Conservation (phyloP, 2,888 invertebrate species). For the Galerucella nymphaeae region DNA sequence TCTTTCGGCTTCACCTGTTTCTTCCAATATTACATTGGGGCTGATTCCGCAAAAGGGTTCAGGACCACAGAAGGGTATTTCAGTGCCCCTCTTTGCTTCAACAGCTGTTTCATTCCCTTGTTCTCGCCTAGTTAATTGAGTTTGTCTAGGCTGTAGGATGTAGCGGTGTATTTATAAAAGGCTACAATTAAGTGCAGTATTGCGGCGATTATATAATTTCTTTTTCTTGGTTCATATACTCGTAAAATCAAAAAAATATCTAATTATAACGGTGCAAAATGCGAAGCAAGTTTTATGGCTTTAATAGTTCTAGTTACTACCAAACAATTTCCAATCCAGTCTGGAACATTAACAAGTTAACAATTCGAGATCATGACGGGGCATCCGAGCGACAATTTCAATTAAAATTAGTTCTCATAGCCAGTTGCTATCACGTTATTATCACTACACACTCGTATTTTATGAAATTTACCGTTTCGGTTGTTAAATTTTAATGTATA, state of each 20-base stretch:
- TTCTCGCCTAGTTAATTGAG: too few relatives aligned
- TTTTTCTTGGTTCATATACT: neutral
- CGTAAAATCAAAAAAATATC: neutral
- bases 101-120: too few relatives aligned
- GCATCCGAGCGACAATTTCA: conserved; percentile 13
- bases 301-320: neutral
- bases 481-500: conserved; percentile 7
- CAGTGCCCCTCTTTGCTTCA: too few relatives aligned
- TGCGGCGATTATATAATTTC: too few relatives aligned
- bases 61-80: too few relatives aligned
- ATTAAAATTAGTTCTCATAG: conserved; percentile 22
- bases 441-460: conserved; percentile 7
- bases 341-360: conserved; percentile 8
- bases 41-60: too few relatives aligned
- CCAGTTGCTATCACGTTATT: conserved; percentile 11
- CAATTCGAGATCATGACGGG: conserved; percentile 17
- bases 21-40: too few relatives aligned
- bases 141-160: too few relatives aligned
- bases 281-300: neutral
- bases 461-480: conserved; percentile 2
- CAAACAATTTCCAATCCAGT: conserved; percentile 11
- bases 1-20: too few relatives aligned
- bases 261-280: neutral
- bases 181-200: too few relatives aligned
- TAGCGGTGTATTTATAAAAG: too few relatives aligned